Conservation (phyloP, 2,888 invertebrate species). For the Drosophila setosimentum region DNA sequence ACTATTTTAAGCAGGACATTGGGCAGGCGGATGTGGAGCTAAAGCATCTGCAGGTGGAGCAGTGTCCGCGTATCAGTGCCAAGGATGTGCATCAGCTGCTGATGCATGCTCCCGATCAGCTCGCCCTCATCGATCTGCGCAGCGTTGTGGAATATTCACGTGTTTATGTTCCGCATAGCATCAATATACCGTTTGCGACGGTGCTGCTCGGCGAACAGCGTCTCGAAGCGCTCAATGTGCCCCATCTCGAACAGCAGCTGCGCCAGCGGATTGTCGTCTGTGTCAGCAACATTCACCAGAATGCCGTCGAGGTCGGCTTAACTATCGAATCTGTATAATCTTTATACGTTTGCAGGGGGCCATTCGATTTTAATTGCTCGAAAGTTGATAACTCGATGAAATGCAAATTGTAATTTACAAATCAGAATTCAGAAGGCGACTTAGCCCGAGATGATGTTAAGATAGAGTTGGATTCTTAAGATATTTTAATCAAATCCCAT, state of each 20-base stretch:
- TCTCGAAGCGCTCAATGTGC: slow-evolving; percentile 89
- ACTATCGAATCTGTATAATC: background rate
- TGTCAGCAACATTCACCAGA: slow-evolving; percentile 92
- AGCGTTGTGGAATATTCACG: slow-evolving; percentile 87
- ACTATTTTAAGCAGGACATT: slow-evolving; percentile 87
- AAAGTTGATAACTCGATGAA: background rate
- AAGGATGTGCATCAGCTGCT: slow-evolving; percentile 92
- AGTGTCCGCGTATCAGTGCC: slow-evolving; percentile 93
- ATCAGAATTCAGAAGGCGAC: background rate
- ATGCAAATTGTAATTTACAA: background rate
- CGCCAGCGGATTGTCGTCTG: slow-evolving; percentile 90
- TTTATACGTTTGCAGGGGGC: background rate
- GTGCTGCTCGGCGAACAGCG: slow-evolving; percentile 90
- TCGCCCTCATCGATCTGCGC: slow-evolving; percentile 90
- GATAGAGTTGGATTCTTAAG: background rate
- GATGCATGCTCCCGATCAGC: slow-evolving; percentile 86
- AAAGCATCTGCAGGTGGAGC: slow-evolving; percentile 90
- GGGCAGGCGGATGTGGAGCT: slow-evolving; percentile 87
- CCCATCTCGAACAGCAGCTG: slow-evolving; percentile 87
- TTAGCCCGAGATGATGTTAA: background rate
- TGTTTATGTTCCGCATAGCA: slow-evolving; percentile 92
- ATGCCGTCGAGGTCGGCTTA: slow-evolving; percentile 89
- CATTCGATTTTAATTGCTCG: background rate
- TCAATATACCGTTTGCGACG: slow-evolving; percentile 95
- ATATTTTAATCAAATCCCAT: background rate